Percentiles rank a stretch among this genome's conserved stretches.
phyloP scores from a whole-genome alignment of 2,113 vertebrate species.

The Cephalophus harveyi region DNA sequence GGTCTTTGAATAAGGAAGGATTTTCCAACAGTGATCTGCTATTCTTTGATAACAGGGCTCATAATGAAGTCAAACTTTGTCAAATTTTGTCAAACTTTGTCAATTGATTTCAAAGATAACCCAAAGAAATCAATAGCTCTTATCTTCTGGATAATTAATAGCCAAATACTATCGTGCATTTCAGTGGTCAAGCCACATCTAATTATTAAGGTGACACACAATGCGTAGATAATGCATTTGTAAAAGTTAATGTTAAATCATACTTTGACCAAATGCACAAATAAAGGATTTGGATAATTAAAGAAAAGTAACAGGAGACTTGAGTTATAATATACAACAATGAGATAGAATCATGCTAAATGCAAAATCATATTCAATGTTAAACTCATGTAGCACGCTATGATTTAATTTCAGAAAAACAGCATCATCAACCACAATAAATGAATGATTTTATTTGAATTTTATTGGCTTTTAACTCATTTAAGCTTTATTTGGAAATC shows the following conservation, averaged over 20 bases:
- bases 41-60: neutral
- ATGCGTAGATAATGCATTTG: neutral
- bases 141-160: neutral
- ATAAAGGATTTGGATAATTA: neutral
- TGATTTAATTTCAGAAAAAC: neutral
- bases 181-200: neutral
- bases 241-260: neutral
- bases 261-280: neutral
- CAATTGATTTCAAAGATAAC: neutral
- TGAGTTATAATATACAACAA: fast-evolving
- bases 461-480: neutral
- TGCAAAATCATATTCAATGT: neutral
- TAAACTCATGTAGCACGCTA: neutral
- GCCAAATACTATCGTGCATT: neutral
- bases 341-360: neutral
- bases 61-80: neutral
- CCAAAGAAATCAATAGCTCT: neutral
- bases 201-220: neutral
- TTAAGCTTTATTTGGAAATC: neutral
- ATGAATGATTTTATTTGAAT: neutral
- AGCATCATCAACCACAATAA: neutral
- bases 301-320: neutral
- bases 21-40: neutral
- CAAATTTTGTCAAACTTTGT: neutral
- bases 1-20: neutral